These are phyloP conservation scores for Micrasema minimum DNA, from an alignment of 1,140 invertebrate genomes.

Conservation along the genomic window DNA sequence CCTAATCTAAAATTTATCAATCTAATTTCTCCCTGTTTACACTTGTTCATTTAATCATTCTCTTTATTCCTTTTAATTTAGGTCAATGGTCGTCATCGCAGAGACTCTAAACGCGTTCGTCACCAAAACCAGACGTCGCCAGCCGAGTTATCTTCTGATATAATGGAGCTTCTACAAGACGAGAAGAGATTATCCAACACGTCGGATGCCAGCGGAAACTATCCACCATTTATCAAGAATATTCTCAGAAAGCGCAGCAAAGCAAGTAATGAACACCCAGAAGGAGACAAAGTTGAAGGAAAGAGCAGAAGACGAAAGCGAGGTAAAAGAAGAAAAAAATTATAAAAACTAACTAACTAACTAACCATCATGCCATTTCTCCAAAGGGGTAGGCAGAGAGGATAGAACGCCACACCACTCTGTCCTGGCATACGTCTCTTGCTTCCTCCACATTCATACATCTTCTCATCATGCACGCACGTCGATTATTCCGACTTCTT, in stretches of 20 bases:
- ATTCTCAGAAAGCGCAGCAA: slow-evolving; percentile 42
- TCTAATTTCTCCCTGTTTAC: too few species aligned
- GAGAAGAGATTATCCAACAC: slow-evolving; percentile 47
- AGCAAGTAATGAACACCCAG: slow-evolving; percentile 52
- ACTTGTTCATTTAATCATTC: too few species aligned
- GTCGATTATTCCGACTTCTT: too few species aligned
- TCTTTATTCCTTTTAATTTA: slow-evolving; percentile 50
- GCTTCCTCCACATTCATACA: too few species aligned
- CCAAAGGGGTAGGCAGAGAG: too few species aligned
- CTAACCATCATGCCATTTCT: too few species aligned
- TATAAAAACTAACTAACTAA: too few species aligned
- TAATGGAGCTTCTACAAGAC: slow-evolving; percentile 42
- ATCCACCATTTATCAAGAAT: slow-evolving; percentile 53
- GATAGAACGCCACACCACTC: too few species aligned
- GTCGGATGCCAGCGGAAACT: slow-evolving; percentile 50
- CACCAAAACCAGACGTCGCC: slow-evolving; percentile 40
- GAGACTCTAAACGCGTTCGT: slow-evolving; percentile 55
- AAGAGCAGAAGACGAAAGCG: slow-evolving; percentile 63
- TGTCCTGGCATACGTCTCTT: too few species aligned
- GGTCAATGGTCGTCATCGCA: slow-evolving; percentile 62
- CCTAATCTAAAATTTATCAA: too few species aligned
- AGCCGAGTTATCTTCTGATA: slow-evolving; percentile 41
- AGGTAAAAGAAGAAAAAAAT: slow-evolving; percentile 20
- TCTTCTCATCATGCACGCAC: too few species aligned
- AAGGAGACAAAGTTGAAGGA: slow-evolving; percentile 64